A percentile compares a stretch with the other conserved stretches of the same genome.
These are phyloP conservation scores for Camelus dromedarius DNA, from an alignment of 2,113 vertebrate species.

Conservation along the genomic window DNA sequence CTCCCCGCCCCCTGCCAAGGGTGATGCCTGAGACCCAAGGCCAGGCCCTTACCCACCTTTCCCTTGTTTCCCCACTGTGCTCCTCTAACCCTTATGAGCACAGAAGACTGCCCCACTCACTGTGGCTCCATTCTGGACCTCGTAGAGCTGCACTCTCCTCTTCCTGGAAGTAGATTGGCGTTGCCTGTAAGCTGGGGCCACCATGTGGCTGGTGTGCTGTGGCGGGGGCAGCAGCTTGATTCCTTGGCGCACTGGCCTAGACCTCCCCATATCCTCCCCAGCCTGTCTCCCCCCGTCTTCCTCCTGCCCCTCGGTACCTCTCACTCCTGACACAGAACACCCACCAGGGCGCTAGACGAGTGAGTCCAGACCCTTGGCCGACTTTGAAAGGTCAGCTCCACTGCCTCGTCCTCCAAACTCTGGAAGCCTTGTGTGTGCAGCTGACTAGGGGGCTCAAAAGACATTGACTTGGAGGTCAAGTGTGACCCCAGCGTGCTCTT, in stretches of 20 bases:
- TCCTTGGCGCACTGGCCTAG: slow-evolving; percentile 96
- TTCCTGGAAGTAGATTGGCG: slow-evolving; percentile 86
- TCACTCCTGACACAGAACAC: slow-evolving; percentile 91
- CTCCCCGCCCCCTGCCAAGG: not conserved
- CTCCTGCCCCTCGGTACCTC: slow-evolving; percentile 92
- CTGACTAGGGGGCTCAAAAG: slow-evolving; percentile 96
- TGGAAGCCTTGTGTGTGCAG: slow-evolving; percentile 95
- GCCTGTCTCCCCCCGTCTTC: slow-evolving; percentile 92
- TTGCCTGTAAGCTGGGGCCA: slow-evolving; percentile 94
- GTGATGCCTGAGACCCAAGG: not conserved
- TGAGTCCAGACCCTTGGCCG: slow-evolving; percentile 94
- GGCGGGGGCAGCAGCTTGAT: slow-evolving; percentile 95
- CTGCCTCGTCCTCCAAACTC: slow-evolving; percentile 92
- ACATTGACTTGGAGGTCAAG: slow-evolving; percentile 92
- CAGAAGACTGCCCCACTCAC: not conserved
- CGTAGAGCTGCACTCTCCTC: slow-evolving; percentile 84
- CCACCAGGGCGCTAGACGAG: slow-evolving; percentile 90
- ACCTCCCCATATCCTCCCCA: slow-evolving; percentile 79
- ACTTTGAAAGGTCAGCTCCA: slow-evolving; percentile 95
- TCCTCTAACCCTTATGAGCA: slow-evolving; percentile 66
- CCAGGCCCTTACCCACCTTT: slow-evolving; percentile 1
- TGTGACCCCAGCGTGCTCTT: slow-evolving; percentile 88
- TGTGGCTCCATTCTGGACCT: slow-evolving; percentile 86
- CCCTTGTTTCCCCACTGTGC: slow-evolving; percentile 55
- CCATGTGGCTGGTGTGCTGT: slow-evolving; percentile 96